These are phyloP conservation scores for Silurus asotus DNA, from an alignment of 2,113 vertebrate species.

Conservation along the genomic window DNA sequence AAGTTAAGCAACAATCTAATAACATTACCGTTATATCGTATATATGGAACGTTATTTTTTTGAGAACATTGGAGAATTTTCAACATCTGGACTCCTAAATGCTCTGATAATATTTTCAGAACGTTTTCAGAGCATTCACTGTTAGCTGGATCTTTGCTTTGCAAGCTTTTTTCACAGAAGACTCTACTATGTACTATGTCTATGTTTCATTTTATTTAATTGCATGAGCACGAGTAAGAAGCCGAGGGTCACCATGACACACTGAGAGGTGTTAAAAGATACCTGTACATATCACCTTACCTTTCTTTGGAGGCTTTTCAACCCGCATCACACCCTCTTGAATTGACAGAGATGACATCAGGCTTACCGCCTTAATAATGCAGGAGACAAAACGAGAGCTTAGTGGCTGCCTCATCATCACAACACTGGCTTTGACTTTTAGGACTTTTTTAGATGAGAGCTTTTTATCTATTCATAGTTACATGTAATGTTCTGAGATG, in stretches of 20 bases:
- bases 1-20: background rate
- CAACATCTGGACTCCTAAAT: background rate
- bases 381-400: constrained; percentile 63
- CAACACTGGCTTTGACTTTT: background rate
- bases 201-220: background rate
- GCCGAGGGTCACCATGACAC: constrained; percentile 55
- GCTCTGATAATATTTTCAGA: background rate
- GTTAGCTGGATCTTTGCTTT: background rate
- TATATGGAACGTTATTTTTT: background rate
- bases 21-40: background rate
- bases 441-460: background rate
- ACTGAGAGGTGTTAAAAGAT: constrained; percentile 60
- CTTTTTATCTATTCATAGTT: background rate
- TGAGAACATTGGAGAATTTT: background rate
- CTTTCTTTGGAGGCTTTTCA: constrained; percentile 32
- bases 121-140: background rate
- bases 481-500: background rate
- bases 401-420: constrained; percentile 22
- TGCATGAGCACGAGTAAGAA: constrained; percentile 21
- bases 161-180: background rate
- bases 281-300: constrained; percentile 60
- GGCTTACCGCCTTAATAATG: constrained; percentile 60
- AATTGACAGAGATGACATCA: constrained; percentile 50
- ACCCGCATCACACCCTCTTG: constrained; percentile 25
- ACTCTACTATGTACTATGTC: too few species aligned